These are phyloP conservation scores for Arctocebus calabarensis DNA, from an alignment of 2,797 vertebrate species.

Conservation along the genomic window DNA sequence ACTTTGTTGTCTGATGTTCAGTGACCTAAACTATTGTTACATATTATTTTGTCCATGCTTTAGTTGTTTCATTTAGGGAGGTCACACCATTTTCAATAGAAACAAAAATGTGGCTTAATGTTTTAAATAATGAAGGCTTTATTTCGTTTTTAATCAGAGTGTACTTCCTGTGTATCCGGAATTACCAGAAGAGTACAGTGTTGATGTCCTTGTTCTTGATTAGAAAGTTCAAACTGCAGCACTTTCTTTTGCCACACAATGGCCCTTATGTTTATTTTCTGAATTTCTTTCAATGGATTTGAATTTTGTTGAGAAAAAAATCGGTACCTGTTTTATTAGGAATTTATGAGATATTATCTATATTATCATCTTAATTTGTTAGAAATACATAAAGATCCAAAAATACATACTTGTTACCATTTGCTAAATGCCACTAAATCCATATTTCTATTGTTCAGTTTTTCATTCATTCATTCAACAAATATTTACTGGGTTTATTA, in stretches of 20 bases:
- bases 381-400: not conserved
- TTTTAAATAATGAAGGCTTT: constrained; percentile 56
- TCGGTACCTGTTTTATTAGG: constrained; percentile 7
- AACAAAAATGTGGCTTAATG: constrained; percentile 31
- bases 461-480: not conserved
- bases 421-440: constrained; percentile 46
- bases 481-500: not conserved
- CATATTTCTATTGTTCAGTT: not conserved
- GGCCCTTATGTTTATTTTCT: constrained; percentile 33
- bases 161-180: not conserved
- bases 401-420: constrained; percentile 10
- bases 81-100: constrained; percentile 56
- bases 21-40: not conserved
- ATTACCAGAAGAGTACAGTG: not conserved
- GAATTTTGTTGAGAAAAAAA: constrained; percentile 23
- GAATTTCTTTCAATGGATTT: constrained; percentile 54
- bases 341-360: not conserved
- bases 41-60: constrained; percentile 46
- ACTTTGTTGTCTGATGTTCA: constrained; percentile 19
- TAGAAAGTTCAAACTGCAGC: constrained; percentile 24
- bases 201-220: not conserved
- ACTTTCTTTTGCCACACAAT: constrained; percentile 27
- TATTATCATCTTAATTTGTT: constrained; percentile 26
- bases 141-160: constrained; percentile 31
- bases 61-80: constrained; percentile 23